These are phyloP conservation scores for Drosophila nigromelanica DNA, from an alignment of 1,140 invertebrate species.

Conservation along the genomic window DNA sequence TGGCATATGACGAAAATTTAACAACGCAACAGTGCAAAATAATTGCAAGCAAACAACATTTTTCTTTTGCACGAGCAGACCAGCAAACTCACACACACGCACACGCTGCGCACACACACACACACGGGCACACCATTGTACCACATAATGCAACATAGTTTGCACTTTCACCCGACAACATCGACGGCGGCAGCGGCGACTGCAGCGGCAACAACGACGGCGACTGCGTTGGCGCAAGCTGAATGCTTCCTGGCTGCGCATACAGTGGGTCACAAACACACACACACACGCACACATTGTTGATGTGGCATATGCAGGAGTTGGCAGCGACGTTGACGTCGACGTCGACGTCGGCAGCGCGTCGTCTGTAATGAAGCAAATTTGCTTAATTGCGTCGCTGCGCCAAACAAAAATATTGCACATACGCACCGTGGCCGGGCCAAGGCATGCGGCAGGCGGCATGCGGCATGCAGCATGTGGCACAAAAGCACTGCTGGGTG, in stretches of 20 bases:
- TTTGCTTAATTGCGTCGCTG: conserved; percentile 62
- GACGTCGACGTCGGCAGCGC: conserved; percentile 8
- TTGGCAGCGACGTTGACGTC: not conserved
- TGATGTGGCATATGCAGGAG: conserved; percentile 16
- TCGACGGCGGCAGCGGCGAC: conserved; percentile 14
- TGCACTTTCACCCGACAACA: conserved; percentile 51
- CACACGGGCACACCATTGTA: conserved; percentile 16
- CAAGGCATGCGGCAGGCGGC: not conserved
- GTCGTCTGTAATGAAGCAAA: conserved; percentile 59
- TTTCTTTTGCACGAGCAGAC: conserved; percentile 47
- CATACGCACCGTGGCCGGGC: conserved; percentile 41
- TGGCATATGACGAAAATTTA: conserved; percentile 53
- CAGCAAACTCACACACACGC: conserved; percentile 5
- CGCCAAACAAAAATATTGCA: conserved; percentile 51
- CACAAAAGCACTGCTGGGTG: not conserved
- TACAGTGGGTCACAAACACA: conserved; percentile 41
- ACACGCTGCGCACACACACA: conserved; percentile 4
- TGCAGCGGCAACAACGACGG: conserved; percentile 4
- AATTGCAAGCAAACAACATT: conserved; percentile 66
- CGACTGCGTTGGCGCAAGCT: conserved; percentile 8
- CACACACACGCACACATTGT: conserved; percentile 7
- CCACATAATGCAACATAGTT: conserved; percentile 50
- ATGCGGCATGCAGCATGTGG: not conserved
- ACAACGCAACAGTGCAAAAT: conserved; percentile 64
- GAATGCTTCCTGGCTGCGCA: conserved; percentile 49